These are phyloP conservation scores for Clavelina lepadiformis DNA, from an alignment of 23 tunicate species.

Conservation along the genomic window DNA sequence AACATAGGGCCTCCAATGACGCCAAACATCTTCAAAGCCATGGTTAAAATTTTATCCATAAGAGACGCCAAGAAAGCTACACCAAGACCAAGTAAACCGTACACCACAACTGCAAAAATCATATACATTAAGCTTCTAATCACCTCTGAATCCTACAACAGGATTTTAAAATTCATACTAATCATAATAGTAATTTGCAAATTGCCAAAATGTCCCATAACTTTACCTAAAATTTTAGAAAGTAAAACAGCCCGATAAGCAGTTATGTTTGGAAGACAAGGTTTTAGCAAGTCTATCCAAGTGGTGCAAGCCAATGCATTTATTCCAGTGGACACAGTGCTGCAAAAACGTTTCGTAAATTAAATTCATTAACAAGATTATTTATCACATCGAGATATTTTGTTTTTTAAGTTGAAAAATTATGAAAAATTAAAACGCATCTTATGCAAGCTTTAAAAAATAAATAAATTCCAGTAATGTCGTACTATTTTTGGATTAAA, in stretches of 20 bases:
- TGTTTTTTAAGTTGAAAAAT: background rate
- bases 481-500: background rate
- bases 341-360: slow-evolving; percentile 1
- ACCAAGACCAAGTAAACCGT: slow-evolving; percentile 54
- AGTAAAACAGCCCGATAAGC: slow-evolving; percentile 13
- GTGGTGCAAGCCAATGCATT: slow-evolving; percentile 72
- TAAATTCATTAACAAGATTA: background rate
- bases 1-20: slow-evolving; percentile 69
- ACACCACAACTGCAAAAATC: slow-evolving; percentile 41
- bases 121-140: too few relatives aligned
- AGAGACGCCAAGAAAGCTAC: slow-evolving; percentile 49
- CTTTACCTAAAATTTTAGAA: slow-evolving; percentile 50
- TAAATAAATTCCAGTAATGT: background rate
- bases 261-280: slow-evolving; percentile 26
- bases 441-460: background rate
- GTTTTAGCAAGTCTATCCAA: slow-evolving; percentile 52
- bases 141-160: too few relatives aligned
- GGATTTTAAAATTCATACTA: too few relatives aligned
- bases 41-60: slow-evolving; percentile 39
- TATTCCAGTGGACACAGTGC: slow-evolving; percentile 83
- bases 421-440: background rate
- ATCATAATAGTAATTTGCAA: too few relatives aligned
- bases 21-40: slow-evolving; percentile 65
- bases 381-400: background rate
- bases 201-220: too few relatives aligned